phyloP scores from a whole-genome alignment of 1,140 invertebrate genomes.

The Maniola jurtina region DNA sequence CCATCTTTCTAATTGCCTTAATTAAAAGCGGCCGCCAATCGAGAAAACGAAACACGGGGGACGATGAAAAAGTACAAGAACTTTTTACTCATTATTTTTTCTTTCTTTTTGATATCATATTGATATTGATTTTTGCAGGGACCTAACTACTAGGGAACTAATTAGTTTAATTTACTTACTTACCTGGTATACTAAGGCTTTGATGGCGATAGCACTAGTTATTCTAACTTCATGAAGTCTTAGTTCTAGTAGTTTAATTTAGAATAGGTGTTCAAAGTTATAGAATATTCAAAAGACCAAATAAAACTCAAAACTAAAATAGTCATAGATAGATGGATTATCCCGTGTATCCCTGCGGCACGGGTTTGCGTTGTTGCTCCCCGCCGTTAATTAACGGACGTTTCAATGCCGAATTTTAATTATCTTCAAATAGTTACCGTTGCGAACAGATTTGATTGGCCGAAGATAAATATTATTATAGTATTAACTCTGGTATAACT shows the following conservation, averaged over 20 bases:
- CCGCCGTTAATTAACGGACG: slow-evolving; percentile 39
- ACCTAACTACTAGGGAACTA: background rate
- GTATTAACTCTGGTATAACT: too few species aligned
- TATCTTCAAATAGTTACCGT: slow-evolving; percentile 48
- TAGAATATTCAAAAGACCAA: too few species aligned
- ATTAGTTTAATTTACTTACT: background rate
- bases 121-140: slow-evolving; percentile 1
- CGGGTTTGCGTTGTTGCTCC: background rate
- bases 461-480: background rate
- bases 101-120: slow-evolving; percentile 11
- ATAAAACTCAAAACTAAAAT: too few species aligned
- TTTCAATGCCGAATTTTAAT: slow-evolving; percentile 60
- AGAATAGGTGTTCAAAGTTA: too few species aligned
- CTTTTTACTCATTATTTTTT: slow-evolving; percentile 17
- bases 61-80: slow-evolving; percentile 19
- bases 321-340: too few species aligned
- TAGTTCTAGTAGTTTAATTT: too few species aligned
- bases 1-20: slow-evolving; percentile 73
- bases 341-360: too few species aligned
- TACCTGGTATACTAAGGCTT: background rate
- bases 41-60: slow-evolving; percentile 32
- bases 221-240: too few species aligned
- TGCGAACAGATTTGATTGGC: background rate
- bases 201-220: too few species aligned
- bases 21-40: slow-evolving; percentile 62